These are phyloP conservation scores for Periparus ater DNA, from an alignment of 2,797 vertebrate genomes.

Conservation along the genomic window DNA sequence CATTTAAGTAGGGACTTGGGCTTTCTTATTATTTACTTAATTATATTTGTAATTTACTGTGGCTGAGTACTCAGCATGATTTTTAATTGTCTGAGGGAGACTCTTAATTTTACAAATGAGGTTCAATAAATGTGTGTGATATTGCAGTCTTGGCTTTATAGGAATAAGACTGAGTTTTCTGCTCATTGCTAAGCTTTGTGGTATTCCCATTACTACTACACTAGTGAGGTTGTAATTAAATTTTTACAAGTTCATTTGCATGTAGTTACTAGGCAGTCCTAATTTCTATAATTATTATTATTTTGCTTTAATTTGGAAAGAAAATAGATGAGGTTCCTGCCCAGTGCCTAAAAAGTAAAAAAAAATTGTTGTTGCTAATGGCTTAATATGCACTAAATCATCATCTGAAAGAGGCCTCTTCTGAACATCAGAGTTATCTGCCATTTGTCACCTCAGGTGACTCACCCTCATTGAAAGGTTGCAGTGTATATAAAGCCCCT, in stretches of 20 bases:
- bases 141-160: not conserved
- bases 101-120: constrained; percentile 54
- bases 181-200: not conserved
- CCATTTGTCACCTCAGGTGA: not conserved
- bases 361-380: not conserved
- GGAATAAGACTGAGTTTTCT: not conserved
- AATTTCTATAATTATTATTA: not conserved
- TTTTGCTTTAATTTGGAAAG: not conserved
- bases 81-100: constrained; percentile 57
- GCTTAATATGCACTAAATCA: not conserved
- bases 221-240: constrained; percentile 9
- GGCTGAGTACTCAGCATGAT: constrained; percentile 8
- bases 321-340: not conserved
- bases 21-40: constrained; percentile 64
- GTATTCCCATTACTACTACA: not conserved
- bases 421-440: not conserved
- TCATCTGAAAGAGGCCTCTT: not conserved
- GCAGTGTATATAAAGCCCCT: not conserved
- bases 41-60: constrained; percentile 57
- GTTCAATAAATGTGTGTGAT: not conserved
- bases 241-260: not conserved
- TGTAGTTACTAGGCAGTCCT: not conserved
- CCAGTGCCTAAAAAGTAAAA: not conserved
- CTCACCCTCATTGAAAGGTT: not conserved
- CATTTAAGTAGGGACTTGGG: constrained; percentile 14